Evolutionary conservation across 2,888 invertebrate genomes (phyloP).

Genomic region (Mythimna lalbum): DNA sequence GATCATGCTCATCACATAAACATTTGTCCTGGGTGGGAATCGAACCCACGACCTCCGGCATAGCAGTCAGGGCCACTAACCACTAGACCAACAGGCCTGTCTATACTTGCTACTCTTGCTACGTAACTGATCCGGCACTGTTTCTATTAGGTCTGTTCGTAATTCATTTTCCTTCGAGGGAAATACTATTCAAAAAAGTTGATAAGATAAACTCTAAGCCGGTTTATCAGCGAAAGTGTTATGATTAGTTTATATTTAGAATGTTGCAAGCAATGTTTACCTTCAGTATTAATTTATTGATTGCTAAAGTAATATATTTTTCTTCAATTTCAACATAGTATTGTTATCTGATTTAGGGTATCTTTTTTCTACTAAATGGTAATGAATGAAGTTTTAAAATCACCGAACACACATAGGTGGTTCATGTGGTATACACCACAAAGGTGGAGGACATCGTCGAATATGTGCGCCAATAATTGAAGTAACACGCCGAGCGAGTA

Average conservation of each 20-base stretch:
- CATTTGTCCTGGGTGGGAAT: too few relatives aligned
- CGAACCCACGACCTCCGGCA: too few relatives aligned
- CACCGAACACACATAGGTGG: too few relatives aligned
- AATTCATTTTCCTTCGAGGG: slow-evolving; percentile 26
- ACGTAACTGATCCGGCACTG: too few relatives aligned
- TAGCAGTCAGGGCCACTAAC: too few relatives aligned
- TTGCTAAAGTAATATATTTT: slow-evolving; percentile 3
- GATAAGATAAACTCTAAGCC: slow-evolving; percentile 48
- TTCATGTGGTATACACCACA: too few relatives aligned
- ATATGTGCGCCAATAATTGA: too few relatives aligned
- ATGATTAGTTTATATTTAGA: slow-evolving; percentile 42
- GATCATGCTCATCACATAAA: too few relatives aligned
- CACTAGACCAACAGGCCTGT: too few relatives aligned
- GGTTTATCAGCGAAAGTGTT: slow-evolving; percentile 58
- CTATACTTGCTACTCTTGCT: too few relatives aligned
- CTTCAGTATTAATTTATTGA: slow-evolving; percentile 12
- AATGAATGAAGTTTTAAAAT: not conserved
- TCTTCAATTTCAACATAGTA: slow-evolving; percentile 24
- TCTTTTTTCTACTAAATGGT: not conserved
- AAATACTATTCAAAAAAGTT: slow-evolving; percentile 42
- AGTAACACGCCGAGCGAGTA: too few relatives aligned
- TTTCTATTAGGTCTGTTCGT: not conserved
- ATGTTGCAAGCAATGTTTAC: slow-evolving; percentile 33
- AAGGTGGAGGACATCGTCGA: too few relatives aligned
- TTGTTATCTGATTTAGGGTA: slow-evolving; percentile 9